Conservation (phyloP, 2,113 vertebrate genomes). For the Amphiprion percula region DNA sequence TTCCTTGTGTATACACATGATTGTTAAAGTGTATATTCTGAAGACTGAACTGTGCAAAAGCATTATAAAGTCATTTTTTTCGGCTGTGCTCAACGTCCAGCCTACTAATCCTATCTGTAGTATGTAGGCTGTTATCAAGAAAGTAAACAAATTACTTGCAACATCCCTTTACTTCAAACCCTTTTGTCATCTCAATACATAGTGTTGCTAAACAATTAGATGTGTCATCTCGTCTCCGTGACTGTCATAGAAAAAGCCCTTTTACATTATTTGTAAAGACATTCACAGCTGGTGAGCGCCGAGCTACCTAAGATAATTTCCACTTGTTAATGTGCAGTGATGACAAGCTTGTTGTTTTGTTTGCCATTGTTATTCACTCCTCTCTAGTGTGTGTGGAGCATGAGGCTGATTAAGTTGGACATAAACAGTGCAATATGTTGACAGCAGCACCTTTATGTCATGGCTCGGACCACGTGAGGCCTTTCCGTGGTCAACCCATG, state of each 20-base stretch:
- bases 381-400: conserved; percentile 5
- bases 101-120: background rate
- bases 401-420: conserved; percentile 63
- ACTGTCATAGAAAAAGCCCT: conserved; percentile 22
- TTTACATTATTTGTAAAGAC: conserved; percentile 53
- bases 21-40: background rate
- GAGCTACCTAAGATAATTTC: conserved; percentile 37
- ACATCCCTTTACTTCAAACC: conserved; percentile 26
- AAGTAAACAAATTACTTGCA: conserved; percentile 39
- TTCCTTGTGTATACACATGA: too few relatives aligned
- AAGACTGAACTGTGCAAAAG: background rate
- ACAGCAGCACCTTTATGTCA: conserved; percentile 57
- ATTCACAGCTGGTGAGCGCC: conserved; percentile 49
- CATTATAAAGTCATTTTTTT: background rate
- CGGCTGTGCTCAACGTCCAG: background rate
- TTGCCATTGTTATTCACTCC: conserved; percentile 46
- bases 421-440: conserved; percentile 45
- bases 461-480: conserved; percentile 24
- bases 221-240: conserved; percentile 18
- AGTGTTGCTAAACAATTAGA: conserved; percentile 33
- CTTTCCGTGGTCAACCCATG: conserved; percentile 20
- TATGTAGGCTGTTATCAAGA: conserved; percentile 20
- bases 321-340: conserved; percentile 40
- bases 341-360: conserved; percentile 54
- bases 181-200: conserved; percentile 16